Evolutionary conservation across 2,113 vertebrate species (phyloP).

Genomic region (Thomomys bottae): DNA sequence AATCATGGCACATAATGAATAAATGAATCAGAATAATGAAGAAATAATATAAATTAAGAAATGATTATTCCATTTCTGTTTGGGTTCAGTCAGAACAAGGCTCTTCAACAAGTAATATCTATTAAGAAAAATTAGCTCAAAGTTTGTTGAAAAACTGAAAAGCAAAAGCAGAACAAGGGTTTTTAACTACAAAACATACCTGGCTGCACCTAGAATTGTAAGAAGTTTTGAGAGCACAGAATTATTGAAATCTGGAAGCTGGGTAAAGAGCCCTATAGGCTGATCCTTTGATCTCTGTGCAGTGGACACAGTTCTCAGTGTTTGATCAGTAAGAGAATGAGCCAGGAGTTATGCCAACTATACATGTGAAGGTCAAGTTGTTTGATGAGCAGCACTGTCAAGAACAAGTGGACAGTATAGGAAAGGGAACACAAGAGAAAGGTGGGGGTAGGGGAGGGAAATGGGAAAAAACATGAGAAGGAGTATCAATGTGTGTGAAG

Average conservation of each 20-base stretch:
- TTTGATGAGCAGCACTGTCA: neutral
- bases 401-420: too few relatives aligned
- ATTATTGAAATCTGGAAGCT: neutral
- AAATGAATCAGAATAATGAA: neutral
- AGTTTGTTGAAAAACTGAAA: neutral
- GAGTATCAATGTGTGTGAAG: too few relatives aligned
- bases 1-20: neutral
- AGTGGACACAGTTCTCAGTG: neutral
- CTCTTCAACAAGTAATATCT: neutral
- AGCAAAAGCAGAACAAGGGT: fast-evolving
- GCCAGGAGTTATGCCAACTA: neutral
- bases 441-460: too few relatives aligned
- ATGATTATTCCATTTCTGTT: neutral
- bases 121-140: neutral
- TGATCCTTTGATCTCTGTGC: neutral
- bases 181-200: neutral
- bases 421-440: too few relatives aligned
- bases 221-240: neutral
- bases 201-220: neutral
- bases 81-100: neutral
- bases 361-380: neutral
- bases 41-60: neutral
- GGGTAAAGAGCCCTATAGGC: neutral
- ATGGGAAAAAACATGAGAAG: too few relatives aligned
- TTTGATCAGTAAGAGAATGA: neutral